phyloP scores from a whole-genome alignment of 2,797 vertebrate genomes.

The Myioborus melanocephalus region DNA sequence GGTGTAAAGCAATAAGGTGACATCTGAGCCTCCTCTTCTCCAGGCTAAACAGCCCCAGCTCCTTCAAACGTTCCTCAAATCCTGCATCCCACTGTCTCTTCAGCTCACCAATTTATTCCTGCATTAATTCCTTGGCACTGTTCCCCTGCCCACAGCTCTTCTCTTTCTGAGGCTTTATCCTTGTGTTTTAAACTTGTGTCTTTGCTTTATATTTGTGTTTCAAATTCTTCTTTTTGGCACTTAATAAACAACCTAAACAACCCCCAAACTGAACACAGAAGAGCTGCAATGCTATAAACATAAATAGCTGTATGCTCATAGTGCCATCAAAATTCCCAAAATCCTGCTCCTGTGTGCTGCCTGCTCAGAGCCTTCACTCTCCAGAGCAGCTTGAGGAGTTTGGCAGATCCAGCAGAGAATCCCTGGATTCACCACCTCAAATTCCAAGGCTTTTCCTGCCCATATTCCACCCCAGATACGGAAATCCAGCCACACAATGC shows the following conservation, averaged over 20 bases:
- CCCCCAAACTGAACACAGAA: not conserved
- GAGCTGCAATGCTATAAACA: fast-evolving
- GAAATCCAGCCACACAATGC: not conserved
- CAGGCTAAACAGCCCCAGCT: too few relatives aligned
- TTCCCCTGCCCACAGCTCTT: not conserved
- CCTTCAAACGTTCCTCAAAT: too few relatives aligned
- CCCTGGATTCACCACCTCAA: not conserved
- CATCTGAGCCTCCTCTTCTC: too few relatives aligned
- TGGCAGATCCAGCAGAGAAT: not conserved
- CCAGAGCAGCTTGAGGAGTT: not conserved
- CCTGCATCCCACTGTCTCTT: not conserved
- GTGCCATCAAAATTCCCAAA: not conserved
- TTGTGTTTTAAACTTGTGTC: not conserved
- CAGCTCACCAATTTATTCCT: not conserved
- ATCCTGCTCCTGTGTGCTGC: not conserved
- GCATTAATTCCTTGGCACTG: not conserved
- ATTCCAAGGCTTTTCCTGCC: not conserved
- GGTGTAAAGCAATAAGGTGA: too few relatives aligned
- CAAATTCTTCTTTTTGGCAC: not conserved
- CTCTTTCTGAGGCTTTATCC: not conserved
- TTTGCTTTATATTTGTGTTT: not conserved
- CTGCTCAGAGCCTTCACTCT: not conserved
- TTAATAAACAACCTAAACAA: not conserved
- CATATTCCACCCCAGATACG: fast-evolving
- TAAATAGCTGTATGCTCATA: fast-evolving